Percentiles rank a stretch among this genome's conserved stretches.
Conservation (phyloP, 2,113 vertebrate genomes). For the Falco punctatus region DNA sequence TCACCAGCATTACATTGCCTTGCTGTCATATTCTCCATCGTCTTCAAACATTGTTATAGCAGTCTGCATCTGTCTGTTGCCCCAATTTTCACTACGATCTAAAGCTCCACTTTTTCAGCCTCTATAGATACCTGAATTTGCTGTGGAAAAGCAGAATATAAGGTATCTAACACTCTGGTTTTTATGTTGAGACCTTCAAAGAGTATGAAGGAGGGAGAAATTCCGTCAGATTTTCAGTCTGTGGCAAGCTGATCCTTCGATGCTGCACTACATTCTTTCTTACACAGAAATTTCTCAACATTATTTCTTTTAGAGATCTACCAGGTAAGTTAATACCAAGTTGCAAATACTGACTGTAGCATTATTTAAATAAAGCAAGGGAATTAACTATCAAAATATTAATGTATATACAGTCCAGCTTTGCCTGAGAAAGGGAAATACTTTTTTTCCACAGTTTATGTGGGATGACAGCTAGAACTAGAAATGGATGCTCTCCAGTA, state of each 20-base stretch:
- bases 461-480: background rate
- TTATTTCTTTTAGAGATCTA: constrained; percentile 52
- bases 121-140: background rate
- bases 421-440: background rate
- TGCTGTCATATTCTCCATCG: background rate
- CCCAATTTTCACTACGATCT: background rate
- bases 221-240: constrained; percentile 27
- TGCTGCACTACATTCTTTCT: constrained; percentile 48
- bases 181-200: background rate
- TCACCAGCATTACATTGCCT: background rate
- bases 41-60: background rate
- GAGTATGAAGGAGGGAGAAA: constrained; percentile 2
- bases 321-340: constrained; percentile 40
- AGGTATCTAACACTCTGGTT: background rate
- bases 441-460: background rate
- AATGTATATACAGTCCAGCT: background rate
- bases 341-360: constrained; percentile 28
- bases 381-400: constrained; percentile 45
- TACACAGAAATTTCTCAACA: constrained; percentile 60
- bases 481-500: background rate
- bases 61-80: background rate
- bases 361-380: constrained; percentile 57
- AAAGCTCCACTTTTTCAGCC: background rate
- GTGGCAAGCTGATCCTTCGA: constrained; percentile 20
- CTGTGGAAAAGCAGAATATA: background rate